Percentiles rank a stretch among this genome's conserved stretches.
phyloP scores from a whole-genome alignment of 2,113 vertebrate species.

The Albula glossodonta region DNA sequence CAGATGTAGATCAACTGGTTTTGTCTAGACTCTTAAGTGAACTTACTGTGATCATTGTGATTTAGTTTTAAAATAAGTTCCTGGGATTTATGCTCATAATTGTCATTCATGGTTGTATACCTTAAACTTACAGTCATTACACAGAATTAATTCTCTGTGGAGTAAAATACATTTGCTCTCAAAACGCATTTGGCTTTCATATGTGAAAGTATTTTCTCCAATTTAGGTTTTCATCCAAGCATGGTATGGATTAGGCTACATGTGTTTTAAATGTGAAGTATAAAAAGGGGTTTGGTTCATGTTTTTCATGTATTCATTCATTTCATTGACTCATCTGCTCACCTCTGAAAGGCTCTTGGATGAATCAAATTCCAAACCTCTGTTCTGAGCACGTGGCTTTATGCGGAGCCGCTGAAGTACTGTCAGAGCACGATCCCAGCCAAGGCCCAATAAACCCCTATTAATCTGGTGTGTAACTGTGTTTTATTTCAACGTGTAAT shows the following conservation, averaged over 20 bases:
- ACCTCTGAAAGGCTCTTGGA: background rate
- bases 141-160: too few relatives aligned
- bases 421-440: background rate
- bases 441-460: background rate
- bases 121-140: too few relatives aligned
- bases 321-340: background rate
- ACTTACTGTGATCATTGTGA: too few relatives aligned
- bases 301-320: background rate
- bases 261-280: background rate
- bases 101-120: too few relatives aligned
- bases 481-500: background rate
- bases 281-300: background rate
- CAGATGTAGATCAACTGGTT: background rate
- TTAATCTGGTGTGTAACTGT: too few relatives aligned
- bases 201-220: too few relatives aligned
- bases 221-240: too few relatives aligned
- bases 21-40: too few relatives aligned
- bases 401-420: background rate
- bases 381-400: background rate
- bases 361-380: background rate
- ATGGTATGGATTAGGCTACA: background rate
- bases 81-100: too few relatives aligned
- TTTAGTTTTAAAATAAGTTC: too few relatives aligned
- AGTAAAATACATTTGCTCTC: too few relatives aligned
- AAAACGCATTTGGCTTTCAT: too few relatives aligned